A percentile compares a stretch with the other conserved stretches of the same genome.
Evolutionary conservation across 2,888 invertebrate species (phyloP).

Genomic region (Amblyjoppa fuscipennis): DNA sequence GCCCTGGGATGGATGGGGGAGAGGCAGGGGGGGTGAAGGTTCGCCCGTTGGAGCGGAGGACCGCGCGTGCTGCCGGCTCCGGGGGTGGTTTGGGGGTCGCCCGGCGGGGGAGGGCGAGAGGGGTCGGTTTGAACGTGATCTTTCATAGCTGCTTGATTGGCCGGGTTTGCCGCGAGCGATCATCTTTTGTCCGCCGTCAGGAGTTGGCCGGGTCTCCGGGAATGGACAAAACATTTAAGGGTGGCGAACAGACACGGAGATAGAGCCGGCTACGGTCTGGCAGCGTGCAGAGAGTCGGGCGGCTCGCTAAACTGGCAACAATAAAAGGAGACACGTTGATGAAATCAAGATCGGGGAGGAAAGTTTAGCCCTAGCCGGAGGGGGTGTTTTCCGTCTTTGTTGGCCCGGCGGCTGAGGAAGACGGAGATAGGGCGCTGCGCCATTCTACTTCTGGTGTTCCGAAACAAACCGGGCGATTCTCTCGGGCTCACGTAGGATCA

Average conservation of each 20-base stretch:
- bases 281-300: not conserved
- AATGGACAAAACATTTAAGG: conserved; percentile 82
- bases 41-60: conserved; percentile 21
- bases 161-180: conserved; percentile 70
- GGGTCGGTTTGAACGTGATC: conserved; percentile 82
- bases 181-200: conserved; percentile 79
- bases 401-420: not conserved
- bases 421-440: not conserved
- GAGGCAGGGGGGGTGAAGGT: conserved; percentile 29
- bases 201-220: not conserved
- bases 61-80: conserved; percentile 72
- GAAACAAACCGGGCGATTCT: conserved; percentile 17
- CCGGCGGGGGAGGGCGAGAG: conserved; percentile 60
- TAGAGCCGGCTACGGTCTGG: conserved; percentile 1
- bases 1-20: conserved; percentile 13
- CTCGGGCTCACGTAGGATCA: conserved; percentile 48
- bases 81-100: conserved; percentile 73
- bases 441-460: conserved; percentile 10
- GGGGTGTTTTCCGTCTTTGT: conserved; percentile 18
- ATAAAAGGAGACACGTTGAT: conserved; percentile 84
- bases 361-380: conserved; percentile 75
- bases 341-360: conserved; percentile 82
- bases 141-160: conserved; percentile 85
- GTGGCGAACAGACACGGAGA: conserved; percentile 41
- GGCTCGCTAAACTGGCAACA: conserved; percentile 80